These are phyloP conservation scores for Rana temporaria DNA, from an alignment of 2,113 vertebrate species.

Conservation along the genomic window DNA sequence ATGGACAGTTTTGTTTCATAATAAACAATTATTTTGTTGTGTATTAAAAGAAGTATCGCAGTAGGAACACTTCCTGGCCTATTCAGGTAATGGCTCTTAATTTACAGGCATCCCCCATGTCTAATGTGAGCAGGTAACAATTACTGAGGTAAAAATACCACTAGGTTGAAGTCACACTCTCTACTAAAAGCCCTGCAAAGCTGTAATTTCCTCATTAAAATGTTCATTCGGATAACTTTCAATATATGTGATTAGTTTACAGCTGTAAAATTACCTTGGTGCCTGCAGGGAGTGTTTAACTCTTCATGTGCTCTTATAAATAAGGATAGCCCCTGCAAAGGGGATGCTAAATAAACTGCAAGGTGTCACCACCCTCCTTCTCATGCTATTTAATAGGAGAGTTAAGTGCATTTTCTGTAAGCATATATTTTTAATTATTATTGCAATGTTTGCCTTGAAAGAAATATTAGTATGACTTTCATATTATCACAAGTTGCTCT, in stretches of 20 bases:
- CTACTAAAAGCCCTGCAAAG: constrained; percentile 28
- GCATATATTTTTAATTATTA: too few relatives aligned
- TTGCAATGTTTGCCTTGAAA: too few relatives aligned
- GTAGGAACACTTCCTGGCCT: background rate
- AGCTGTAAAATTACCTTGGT: constrained; percentile 25
- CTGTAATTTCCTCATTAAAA: constrained; percentile 43
- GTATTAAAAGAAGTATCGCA: background rate
- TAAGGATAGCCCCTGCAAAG: too few relatives aligned
- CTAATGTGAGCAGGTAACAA: constrained; percentile 9
- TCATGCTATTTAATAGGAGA: too few relatives aligned
- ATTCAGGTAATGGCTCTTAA: background rate
- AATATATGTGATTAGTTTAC: constrained; percentile 43
- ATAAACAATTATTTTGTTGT: background rate
- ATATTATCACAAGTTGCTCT: too few relatives aligned
- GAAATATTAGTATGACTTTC: too few relatives aligned
- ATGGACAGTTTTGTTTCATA: background rate
- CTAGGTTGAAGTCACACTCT: constrained; percentile 16
- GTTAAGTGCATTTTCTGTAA: too few relatives aligned
- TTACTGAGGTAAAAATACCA: constrained; percentile 17
- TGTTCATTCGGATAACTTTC: constrained; percentile 38
- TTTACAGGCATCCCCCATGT: constrained; percentile 6
- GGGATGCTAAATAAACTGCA: too few relatives aligned
- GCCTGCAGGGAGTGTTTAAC: background rate
- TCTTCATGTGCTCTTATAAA: too few relatives aligned
- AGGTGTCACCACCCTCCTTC: too few relatives aligned